These are phyloP conservation scores for Meteorus cinctellus DNA, from an alignment of 2,888 invertebrate genomes.

Conservation along the genomic window DNA sequence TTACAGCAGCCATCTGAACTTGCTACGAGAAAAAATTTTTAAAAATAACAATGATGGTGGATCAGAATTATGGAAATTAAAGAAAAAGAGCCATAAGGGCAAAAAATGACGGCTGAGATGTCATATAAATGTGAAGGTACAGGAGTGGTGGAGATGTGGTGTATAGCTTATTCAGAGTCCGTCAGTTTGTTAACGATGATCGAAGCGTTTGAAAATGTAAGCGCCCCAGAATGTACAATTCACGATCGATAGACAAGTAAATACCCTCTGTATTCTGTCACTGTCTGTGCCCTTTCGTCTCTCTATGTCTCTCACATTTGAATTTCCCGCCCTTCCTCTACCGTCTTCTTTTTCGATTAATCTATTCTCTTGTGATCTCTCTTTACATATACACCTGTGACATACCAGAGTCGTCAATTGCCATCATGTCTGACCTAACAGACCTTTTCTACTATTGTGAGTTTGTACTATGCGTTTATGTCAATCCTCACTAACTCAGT, in stretches of 20 bases:
- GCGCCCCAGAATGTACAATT: conserved; percentile 46
- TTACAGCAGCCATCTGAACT: too few species aligned
- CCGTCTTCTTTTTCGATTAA: background rate
- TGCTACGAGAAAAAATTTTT: background rate
- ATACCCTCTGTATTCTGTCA: conserved; percentile 40
- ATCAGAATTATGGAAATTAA: background rate
- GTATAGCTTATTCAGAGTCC: conserved; percentile 44
- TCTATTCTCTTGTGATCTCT: background rate
- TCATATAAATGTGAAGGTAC: background rate
- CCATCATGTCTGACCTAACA: background rate
- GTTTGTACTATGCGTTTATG: background rate
- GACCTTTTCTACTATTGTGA: background rate
- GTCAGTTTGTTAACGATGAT: conserved; percentile 52
- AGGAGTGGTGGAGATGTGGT: conserved; percentile 16
- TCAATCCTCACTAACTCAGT: background rate
- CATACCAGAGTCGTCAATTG: conserved; percentile 5
- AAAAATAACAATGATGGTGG: background rate
- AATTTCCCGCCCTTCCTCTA: background rate
- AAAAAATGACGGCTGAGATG: background rate
- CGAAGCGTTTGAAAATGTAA: conserved; percentile 45
- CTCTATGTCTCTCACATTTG: background rate
- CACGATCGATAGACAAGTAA: conserved; percentile 53
- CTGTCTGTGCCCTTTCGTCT: conserved; percentile 21
- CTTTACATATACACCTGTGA: conserved; percentile 13
- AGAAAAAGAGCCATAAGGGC: too few species aligned